Percentiles rank a stretch among this genome's conserved stretches.
Conservation (phyloP, 2,113 vertebrate genomes). For the Callipepla squamata region DNA sequence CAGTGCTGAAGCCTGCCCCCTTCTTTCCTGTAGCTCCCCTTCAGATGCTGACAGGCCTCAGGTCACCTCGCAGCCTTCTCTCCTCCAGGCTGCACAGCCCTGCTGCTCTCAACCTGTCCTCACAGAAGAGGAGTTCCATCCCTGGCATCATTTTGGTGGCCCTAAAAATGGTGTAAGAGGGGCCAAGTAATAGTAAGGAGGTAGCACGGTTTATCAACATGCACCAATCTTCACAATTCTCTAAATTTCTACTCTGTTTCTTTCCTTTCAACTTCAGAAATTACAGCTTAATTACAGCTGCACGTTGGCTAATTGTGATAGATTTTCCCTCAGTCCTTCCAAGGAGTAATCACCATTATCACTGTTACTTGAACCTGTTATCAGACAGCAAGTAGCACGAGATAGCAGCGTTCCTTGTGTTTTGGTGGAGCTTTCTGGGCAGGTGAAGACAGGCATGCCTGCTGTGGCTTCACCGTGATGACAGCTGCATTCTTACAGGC, state of each 20-base stretch:
- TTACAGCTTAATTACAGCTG: neutral
- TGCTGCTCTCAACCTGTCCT: too few species aligned
- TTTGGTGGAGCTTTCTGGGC: neutral
- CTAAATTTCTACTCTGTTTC: neutral
- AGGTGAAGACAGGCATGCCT: neutral
- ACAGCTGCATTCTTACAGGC: neutral
- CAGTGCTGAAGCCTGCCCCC: too few species aligned
- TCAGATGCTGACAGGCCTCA: too few species aligned
- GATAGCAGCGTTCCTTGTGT: fast-evolving
- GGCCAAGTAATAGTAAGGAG: neutral
- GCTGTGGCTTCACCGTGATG: neutral
- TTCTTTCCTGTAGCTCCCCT: too few species aligned
- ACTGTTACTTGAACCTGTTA: fast-evolving
- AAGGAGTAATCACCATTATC: fast-evolving
- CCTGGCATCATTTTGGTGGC: too few species aligned
- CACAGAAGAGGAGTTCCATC: too few species aligned
- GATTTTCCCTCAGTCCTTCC: neutral
- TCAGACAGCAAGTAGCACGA: neutral
- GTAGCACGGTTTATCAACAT: neutral
- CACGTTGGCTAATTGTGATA: neutral
- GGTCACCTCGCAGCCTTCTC: too few species aligned
- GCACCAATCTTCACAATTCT: neutral
- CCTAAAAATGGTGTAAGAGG: too few species aligned
- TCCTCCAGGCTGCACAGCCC: too few species aligned
- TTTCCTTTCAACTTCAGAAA: neutral